Evolutionary conservation across 1,140 invertebrate species (phyloP).

Genomic region (Heliothis subflexa): DNA sequence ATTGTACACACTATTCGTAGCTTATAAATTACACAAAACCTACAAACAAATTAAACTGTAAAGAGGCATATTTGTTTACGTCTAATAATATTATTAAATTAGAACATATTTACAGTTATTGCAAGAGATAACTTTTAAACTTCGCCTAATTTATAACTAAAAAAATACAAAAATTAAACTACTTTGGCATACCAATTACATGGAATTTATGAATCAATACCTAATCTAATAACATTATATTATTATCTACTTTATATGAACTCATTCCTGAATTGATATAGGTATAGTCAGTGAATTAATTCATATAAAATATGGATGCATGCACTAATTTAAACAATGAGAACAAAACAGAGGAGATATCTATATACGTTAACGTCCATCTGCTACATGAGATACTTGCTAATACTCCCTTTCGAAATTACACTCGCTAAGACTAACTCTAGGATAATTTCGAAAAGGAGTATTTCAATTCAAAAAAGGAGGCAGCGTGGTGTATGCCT

Average conservation of each 20-base stretch:
- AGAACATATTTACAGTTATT: constrained; percentile 45
- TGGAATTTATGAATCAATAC: neutral
- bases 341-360: constrained; percentile 12
- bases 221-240: neutral
- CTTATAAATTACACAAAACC: constrained; percentile 38
- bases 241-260: constrained; percentile 25
- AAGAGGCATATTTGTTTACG: constrained; percentile 4
- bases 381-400: constrained; percentile 10
- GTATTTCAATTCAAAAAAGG: constrained; percentile 92
- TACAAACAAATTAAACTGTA: constrained; percentile 14
- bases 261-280: constrained; percentile 14
- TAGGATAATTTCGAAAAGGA: constrained; percentile 86
- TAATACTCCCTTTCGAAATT: constrained; percentile 86
- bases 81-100: constrained; percentile 25
- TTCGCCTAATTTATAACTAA: constrained; percentile 36
- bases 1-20: neutral
- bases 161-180: constrained; percentile 44
- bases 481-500: constrained; percentile 90
- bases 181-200: constrained; percentile 3
- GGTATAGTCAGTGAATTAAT: constrained; percentile 23
- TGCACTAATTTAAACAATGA: constrained; percentile 12
- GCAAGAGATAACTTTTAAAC: constrained; percentile 33
- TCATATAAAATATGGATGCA: constrained; percentile 18
- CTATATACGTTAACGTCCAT: constrained; percentile 1
- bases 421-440: constrained; percentile 53